Percentiles rank a stretch among this genome's conserved stretches.
Evolutionary conservation across 2,113 vertebrate genomes (phyloP).

Genomic region (Vombatus ursinus): DNA sequence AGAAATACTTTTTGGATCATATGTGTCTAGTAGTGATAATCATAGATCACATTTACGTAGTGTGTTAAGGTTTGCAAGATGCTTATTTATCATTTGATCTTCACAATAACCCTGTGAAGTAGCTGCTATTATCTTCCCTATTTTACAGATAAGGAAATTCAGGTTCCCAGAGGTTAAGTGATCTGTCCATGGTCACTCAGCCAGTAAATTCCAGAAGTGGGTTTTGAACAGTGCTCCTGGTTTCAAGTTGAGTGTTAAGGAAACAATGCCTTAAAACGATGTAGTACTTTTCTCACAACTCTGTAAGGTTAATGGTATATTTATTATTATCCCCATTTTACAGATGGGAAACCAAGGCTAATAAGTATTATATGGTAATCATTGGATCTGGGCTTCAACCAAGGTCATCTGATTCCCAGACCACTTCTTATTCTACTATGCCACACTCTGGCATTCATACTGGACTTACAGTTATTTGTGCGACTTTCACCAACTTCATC

Average conservation of each 20-base stretch:
- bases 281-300: background rate
- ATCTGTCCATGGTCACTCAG: slow-evolving; percentile 64
- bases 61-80: background rate
- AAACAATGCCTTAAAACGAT: background rate
- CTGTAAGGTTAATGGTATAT: background rate
- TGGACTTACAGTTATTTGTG: background rate
- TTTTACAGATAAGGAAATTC: slow-evolving; percentile 30
- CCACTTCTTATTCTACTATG: background rate
- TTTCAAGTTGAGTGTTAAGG: background rate
- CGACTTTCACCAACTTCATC: background rate
- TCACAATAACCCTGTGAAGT: background rate
- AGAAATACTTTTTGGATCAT: slow-evolving; percentile 43
- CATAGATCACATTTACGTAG: background rate
- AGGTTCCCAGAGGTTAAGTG: slow-evolving; percentile 53
- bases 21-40: background rate
- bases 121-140: background rate
- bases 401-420: background rate
- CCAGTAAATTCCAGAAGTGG: background rate
- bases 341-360: background rate
- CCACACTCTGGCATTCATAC: background rate
- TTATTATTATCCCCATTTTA: background rate
- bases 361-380: background rate
- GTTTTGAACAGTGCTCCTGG: background rate
- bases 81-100: background rate
- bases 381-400: background rate